Evolutionary conservation across 2,113 vertebrate species (phyloP).

Genomic region (Ifrita kowaldi): DNA sequence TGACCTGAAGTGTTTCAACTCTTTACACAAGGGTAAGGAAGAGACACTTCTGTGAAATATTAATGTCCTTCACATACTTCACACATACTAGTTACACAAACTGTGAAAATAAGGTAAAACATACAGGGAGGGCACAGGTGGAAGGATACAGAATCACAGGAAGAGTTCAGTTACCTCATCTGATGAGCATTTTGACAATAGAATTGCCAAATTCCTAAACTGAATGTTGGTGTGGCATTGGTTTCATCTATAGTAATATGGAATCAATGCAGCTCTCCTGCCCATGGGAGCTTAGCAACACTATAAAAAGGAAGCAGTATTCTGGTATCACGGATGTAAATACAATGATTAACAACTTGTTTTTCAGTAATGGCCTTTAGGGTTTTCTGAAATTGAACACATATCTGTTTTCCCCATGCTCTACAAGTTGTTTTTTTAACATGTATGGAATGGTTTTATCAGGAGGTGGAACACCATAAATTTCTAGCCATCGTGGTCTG

Average conservation of each 20-base stretch:
- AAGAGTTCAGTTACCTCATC: neutral
- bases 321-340: neutral
- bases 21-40: neutral
- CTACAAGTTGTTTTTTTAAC: neutral
- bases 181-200: neutral
- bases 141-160: neutral
- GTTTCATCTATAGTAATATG: neutral
- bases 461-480: neutral
- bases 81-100: neutral
- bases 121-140: neutral
- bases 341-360: neutral
- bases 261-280: constrained; percentile 28
- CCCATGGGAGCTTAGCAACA: neutral
- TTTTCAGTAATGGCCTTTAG: neutral
- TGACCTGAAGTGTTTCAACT: neutral
- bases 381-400: neutral
- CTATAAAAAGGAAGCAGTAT: neutral
- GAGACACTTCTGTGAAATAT: neutral
- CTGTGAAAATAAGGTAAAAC: neutral
- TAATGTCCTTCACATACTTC: neutral
- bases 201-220: constrained; percentile 14
- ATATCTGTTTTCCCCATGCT: neutral
- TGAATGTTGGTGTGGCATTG: neutral
- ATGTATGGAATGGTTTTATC: neutral
- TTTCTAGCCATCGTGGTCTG: neutral